Percentiles rank a stretch among this genome's conserved stretches.
These are phyloP conservation scores for Diadromus collaris DNA, from an alignment of 2,888 invertebrate genomes.

Conservation along the genomic window DNA sequence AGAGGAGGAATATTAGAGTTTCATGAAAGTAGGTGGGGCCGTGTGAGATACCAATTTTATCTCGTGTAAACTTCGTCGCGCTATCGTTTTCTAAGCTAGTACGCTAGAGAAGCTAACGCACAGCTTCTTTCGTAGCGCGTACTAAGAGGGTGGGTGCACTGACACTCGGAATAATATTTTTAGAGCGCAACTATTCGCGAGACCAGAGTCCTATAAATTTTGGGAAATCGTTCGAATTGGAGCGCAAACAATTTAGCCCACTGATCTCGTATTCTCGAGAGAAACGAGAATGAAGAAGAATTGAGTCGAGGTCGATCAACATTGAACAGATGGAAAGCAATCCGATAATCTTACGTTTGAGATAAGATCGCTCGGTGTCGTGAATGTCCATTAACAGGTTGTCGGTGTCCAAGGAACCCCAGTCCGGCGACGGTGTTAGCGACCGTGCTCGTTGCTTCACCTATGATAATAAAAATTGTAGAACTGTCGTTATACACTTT, in stretches of 20 bases:
- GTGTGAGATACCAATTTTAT: conserved; percentile 57
- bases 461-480: conserved; percentile 66
- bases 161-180: conserved; percentile 62
- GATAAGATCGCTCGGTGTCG: conserved; percentile 82
- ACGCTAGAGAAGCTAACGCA: conserved; percentile 27
- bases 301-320: conserved; percentile 38
- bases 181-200: conserved; percentile 50
- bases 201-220: conserved; percentile 33
- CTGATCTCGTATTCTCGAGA: neutral
- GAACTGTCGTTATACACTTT: neutral
- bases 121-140: conserved; percentile 18
- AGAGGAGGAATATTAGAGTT: conserved; percentile 52
- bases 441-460: conserved; percentile 87
- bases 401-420: conserved; percentile 82
- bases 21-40: conserved; percentile 59
- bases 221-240: conserved; percentile 52
- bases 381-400: conserved; percentile 73
- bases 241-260: conserved; percentile 42
- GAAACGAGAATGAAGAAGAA: neutral
- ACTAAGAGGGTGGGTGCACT: conserved; percentile 48
- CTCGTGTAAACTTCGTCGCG: conserved; percentile 49
- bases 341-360: conserved; percentile 80
- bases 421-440: conserved; percentile 86
- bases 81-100: conserved; percentile 31
- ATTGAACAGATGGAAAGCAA: conserved; percentile 14